Conservation (phyloP, 2,888 invertebrate species). For the Cheilosia grossa region DNA sequence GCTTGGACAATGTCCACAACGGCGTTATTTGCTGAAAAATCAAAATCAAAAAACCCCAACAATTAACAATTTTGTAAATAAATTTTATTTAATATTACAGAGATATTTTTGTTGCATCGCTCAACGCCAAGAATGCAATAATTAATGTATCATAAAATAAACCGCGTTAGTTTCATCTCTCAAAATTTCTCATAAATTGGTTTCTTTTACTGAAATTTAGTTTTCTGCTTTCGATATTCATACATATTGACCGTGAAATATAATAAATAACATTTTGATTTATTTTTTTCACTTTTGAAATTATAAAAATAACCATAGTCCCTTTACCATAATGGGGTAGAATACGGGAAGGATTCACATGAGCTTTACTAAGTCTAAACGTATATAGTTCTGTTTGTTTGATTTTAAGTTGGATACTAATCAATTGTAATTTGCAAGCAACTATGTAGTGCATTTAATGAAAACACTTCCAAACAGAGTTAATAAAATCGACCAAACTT, state of each 20-base stretch:
- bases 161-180: slow-evolving; percentile 13
- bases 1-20: too few relatives aligned
- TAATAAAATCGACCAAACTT: neutral
- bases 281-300: slow-evolving; percentile 34
- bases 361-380: slow-evolving; percentile 46
- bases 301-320: slow-evolving; percentile 46
- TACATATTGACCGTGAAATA: slow-evolving; percentile 15
- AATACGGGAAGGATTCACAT: slow-evolving; percentile 45
- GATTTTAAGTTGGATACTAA: slow-evolving; percentile 24
- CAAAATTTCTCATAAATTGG: slow-evolving; percentile 7
- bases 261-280: slow-evolving; percentile 46
- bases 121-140: slow-evolving; percentile 22
- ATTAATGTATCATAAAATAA: slow-evolving; percentile 43
- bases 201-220: neutral
- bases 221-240: slow-evolving; percentile 4
- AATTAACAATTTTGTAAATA: slow-evolving; percentile 69
- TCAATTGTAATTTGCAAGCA: slow-evolving; percentile 23
- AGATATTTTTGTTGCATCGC: slow-evolving; percentile 36
- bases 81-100: slow-evolving; percentile 61
- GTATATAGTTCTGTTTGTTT: slow-evolving; percentile 22
- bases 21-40: too few relatives aligned
- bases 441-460: slow-evolving; percentile 12
- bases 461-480: slow-evolving; percentile 28
- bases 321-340: slow-evolving; percentile 42
- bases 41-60: neutral